These are phyloP conservation scores for Noctua comes DNA, from an alignment of 2,888 invertebrate genomes.

Conservation along the genomic window DNA sequence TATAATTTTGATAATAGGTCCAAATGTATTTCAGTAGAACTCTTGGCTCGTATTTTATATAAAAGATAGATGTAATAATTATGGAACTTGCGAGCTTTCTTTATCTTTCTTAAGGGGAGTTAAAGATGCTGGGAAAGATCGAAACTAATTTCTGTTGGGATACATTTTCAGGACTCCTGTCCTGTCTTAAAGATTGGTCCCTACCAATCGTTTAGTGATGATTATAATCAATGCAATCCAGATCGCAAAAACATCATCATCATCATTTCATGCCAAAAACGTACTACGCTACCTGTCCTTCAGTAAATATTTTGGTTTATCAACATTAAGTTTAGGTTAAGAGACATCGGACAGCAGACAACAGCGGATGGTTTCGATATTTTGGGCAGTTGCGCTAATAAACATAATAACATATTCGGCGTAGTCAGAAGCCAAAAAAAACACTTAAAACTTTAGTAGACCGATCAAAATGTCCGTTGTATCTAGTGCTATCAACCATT, in stretches of 20 bases:
- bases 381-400: background rate
- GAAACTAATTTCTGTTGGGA: too few relatives aligned
- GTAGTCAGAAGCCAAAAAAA: too few relatives aligned
- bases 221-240: too few relatives aligned
- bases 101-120: constrained; percentile 13
- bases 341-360: background rate
- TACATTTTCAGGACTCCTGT: too few relatives aligned
- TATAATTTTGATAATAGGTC: constrained; percentile 75
- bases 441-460: too few relatives aligned
- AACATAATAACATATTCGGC: too few relatives aligned
- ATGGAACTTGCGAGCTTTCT: constrained; percentile 15
- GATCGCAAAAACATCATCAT: background rate
- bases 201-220: background rate
- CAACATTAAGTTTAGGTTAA: background rate
- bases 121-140: background rate
- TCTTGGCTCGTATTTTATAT: constrained; percentile 58
- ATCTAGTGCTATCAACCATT: background rate
- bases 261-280: background rate
- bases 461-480: background rate
- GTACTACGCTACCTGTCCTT: background rate
- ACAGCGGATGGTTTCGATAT: background rate
- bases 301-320: background rate
- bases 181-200: too few relatives aligned
- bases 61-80: constrained; percentile 31
- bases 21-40: constrained; percentile 66